phyloP scores from a whole-genome alignment of 23 tunicate genomes.

The Phallusia fumigata region DNA sequence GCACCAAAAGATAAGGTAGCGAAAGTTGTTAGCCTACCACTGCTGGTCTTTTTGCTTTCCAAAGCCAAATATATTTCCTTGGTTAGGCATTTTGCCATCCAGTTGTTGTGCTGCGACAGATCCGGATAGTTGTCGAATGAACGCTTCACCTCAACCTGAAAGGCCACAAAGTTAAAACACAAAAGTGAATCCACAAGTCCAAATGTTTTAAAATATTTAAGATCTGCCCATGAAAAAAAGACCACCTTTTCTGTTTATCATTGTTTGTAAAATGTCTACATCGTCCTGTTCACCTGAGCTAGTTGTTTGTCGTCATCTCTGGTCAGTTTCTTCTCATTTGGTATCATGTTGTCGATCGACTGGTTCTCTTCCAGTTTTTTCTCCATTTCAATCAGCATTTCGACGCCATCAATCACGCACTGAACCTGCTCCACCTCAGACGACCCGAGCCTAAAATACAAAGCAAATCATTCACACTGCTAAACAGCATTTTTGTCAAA shows the following conservation, averaged over 20 bases:
- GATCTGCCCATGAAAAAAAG: background rate
- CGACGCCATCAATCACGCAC: conserved; percentile 79
- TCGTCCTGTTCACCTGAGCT: background rate
- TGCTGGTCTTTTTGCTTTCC: conserved; percentile 63
- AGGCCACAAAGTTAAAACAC: too few relatives aligned
- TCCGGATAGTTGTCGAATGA: conserved; percentile 73
- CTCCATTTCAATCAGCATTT: conserved; percentile 59
- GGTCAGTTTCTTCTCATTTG: conserved; percentile 13
- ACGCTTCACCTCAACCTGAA: conserved; percentile 27
- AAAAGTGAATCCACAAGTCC: background rate
- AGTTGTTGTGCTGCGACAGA: conserved; percentile 87
- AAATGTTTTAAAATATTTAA: background rate
- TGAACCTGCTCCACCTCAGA: conserved; percentile 87
- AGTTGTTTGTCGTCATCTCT: background rate
- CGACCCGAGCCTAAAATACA: conserved; percentile 57
- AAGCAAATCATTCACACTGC: too few relatives aligned
- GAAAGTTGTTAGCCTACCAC: conserved; percentile 24
- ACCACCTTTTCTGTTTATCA: background rate
- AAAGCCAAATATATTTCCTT: conserved; percentile 70
- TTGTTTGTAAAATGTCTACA: too few relatives aligned
- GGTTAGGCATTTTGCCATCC: conserved; percentile 93
- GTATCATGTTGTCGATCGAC: conserved; percentile 45
- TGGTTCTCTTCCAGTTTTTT: conserved; percentile 47
- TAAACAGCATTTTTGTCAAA: too few relatives aligned
- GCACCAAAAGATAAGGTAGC: too few relatives aligned